Percentiles rank a stretch among this genome's conserved stretches.
These are phyloP conservation scores for Scopus umbretta DNA, from an alignment of 2,113 vertebrate genomes.

Conservation along the genomic window DNA sequence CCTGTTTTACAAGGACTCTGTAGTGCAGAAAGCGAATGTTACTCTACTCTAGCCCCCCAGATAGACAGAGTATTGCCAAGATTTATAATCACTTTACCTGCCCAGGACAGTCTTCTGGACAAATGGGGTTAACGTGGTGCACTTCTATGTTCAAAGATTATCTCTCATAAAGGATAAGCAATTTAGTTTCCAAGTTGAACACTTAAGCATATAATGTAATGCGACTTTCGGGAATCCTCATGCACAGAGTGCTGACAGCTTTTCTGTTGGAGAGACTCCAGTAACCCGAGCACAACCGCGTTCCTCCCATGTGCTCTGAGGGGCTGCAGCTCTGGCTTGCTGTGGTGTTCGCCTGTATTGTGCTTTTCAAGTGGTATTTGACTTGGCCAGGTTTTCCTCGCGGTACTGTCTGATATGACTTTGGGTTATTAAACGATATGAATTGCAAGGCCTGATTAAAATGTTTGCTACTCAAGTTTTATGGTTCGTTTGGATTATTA, in stretches of 20 bases:
- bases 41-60: background rate
- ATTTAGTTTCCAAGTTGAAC: background rate
- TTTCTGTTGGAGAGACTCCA: background rate
- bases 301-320: rapidly evolving
- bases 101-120: background rate
- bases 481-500: background rate
- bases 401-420: background rate
- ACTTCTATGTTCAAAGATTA: background rate
- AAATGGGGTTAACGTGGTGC: background rate
- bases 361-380: background rate
- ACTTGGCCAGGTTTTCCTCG: background rate
- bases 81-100: background rate
- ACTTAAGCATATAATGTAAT: background rate
- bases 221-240: background rate
- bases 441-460: background rate
- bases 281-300: rapidly evolving
- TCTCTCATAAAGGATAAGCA: background rate
- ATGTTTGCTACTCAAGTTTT: background rate
- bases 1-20: background rate
- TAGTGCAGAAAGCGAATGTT: background rate
- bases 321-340: background rate
- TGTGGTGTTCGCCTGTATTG: background rate
- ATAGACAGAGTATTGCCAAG: background rate
- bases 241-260: background rate
- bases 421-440: background rate